Conservation (phyloP, 2,113 vertebrate genomes). For the Dasyurus viverrinus region DNA sequence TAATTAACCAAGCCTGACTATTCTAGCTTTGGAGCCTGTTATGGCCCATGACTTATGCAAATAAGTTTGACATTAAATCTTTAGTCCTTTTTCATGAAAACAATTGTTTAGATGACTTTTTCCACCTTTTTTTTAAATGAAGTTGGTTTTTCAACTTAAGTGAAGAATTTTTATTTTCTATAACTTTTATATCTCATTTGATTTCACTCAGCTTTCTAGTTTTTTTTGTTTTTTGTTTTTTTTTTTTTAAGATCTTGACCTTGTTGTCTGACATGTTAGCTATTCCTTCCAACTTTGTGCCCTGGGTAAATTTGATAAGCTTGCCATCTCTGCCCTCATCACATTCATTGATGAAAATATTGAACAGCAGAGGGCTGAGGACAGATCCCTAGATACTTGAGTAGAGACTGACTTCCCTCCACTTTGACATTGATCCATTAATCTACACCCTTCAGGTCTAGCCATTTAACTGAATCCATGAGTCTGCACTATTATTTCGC, state of each 20-base stretch:
- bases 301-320: neutral
- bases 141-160: neutral
- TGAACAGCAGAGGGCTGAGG: neutral
- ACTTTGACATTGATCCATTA: neutral
- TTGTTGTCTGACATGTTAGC: neutral
- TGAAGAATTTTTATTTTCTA: neutral
- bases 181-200: neutral
- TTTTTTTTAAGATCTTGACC: neutral
- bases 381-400: neutral
- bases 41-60: neutral
- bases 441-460: slow-evolving; percentile 4
- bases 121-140: neutral
- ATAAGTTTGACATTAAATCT: neutral
- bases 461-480: neutral
- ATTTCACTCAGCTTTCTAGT: neutral
- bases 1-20: neutral
- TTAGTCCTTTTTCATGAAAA: neutral
- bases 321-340: neutral
- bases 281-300: neutral
- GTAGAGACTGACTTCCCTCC: neutral
- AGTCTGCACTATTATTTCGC: neutral
- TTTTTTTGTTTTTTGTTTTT: neutral
- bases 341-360: neutral
- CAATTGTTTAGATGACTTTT: neutral
- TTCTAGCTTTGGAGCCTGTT: neutral